Evolutionary conservation across 1,140 invertebrate species (phyloP).

Genomic region (Stegodyphus mimosarum): DNA sequence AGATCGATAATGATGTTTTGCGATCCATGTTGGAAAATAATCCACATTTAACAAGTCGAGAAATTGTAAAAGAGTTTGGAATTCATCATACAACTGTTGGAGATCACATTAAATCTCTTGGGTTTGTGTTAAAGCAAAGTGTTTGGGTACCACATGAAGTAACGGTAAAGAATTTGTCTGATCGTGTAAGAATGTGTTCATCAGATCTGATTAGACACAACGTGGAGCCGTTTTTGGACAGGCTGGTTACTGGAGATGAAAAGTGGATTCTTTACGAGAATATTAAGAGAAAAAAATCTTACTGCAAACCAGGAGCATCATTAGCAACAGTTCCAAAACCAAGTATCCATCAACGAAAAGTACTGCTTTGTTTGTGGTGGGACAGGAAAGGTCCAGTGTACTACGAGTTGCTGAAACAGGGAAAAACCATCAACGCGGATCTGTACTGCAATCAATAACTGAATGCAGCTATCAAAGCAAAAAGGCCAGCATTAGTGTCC

Average conservation of each 20-base stretch:
- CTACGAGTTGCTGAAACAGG: neutral
- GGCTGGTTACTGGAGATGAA: neutral
- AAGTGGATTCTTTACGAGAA: neutral
- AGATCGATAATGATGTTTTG: neutral
- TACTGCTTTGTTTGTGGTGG: too few species aligned
- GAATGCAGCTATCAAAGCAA: too few species aligned
- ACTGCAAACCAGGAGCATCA: neutral
- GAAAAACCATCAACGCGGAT: too few species aligned
- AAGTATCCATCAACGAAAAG: neutral
- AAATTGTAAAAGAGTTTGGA: neutral
- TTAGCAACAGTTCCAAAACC: neutral
- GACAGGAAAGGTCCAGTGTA: too few species aligned
- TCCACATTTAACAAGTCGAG: slow-evolving; percentile 1
- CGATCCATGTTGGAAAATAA: slow-evolving; percentile 2
- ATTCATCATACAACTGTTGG: slow-evolving; percentile 2
- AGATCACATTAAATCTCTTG: slow-evolving; percentile 35
- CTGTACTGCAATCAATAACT: too few species aligned
- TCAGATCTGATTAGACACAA: slow-evolving; percentile 1
- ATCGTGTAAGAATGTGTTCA: slow-evolving; percentile 18
- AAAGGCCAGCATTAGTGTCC: too few species aligned
- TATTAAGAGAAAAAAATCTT: neutral
- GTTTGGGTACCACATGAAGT: slow-evolving; percentile 36
- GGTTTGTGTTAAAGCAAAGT: slow-evolving; percentile 37
- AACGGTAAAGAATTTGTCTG: slow-evolving; percentile 32
- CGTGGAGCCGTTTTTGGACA: neutral